Conservation (phyloP, 2,888 invertebrate genomes). For the Vanessa cardui region DNA sequence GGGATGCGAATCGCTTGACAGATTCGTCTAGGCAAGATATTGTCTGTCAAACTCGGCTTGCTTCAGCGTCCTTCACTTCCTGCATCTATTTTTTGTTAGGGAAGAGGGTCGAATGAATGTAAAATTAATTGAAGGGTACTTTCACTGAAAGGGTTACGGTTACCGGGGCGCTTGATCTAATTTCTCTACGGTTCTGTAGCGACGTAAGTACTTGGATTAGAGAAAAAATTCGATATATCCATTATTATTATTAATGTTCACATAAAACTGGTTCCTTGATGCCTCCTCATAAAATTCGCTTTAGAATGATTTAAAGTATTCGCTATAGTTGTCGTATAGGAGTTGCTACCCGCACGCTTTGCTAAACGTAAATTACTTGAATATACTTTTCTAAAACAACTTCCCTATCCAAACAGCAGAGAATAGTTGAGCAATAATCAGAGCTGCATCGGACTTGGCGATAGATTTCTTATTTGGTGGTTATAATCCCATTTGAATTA, state of each 20-base stretch:
- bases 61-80: conserved; percentile 64
- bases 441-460: too few relatives aligned
- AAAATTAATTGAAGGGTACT: conserved; percentile 76
- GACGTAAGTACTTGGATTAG: conserved; percentile 17
- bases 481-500: too few relatives aligned
- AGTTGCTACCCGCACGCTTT: too few relatives aligned
- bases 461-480: too few relatives aligned
- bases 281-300: too few relatives aligned
- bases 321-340: too few relatives aligned
- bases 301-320: too few relatives aligned
- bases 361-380: too few relatives aligned
- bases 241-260: conserved; percentile 7
- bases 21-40: conserved; percentile 38
- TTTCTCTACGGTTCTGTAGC: conserved; percentile 50
- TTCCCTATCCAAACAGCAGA: too few relatives aligned
- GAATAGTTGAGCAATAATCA: too few relatives aligned
- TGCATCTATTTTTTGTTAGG: conserved; percentile 62
- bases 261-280: too few relatives aligned
- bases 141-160: conserved; percentile 57
- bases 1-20: conserved; percentile 13
- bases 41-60: conserved; percentile 60
- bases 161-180: conserved; percentile 58
- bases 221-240: conserved; percentile 13
- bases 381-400: too few relatives aligned
- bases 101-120: conserved; percentile 68